Evolutionary conservation across 35 echinoderm and acorn worm genomes (phyloP), one percentile per base, ranked within the genome.

Genomic region (Anneissia japonica): DNA sequence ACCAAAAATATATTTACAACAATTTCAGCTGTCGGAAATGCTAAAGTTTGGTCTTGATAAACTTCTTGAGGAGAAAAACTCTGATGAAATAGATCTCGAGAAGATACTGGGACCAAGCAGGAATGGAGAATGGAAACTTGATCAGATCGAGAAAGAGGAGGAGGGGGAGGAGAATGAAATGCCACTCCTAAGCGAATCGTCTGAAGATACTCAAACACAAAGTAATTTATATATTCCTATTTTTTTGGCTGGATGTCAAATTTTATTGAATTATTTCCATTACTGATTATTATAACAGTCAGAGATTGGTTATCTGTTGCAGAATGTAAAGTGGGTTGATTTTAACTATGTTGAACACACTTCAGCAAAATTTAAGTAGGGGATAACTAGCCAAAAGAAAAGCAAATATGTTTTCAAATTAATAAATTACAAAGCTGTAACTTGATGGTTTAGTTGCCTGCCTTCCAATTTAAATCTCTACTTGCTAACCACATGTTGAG

Each of bases 1-100:
- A n/a, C n/a, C n/a, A n/a, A n/a, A n/a, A n/a, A n/a, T n/a, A n/a
- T n/a, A n/a, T n/a, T n/a, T n/a, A n/a, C n/a, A n/a, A n/a, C n/a
- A n/a, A 43, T 36, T 55, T 45, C 45, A 97, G 94, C 90, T 97
- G 0, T 90, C 94, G 0, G 94, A 97, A 73, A 97, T 97, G 94
- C 43, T 97, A 33, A 97, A 97, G 76, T 97, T 97, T 97, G 94
- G 94, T 3, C 77, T 97, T 12, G 94, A 97, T 23, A 93, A 97
- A 80, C 81, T 97, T 0, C 86, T 93, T 88, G 14, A 89, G 85
- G 19, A 92, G 91, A 30, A 97, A 89, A 75, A 81, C 74, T 30
- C 79, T 29, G 82, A 74, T 26, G 88, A 90, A 74, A 73, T 93
- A 6, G 88, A 97, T 82, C 72, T 97, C 32, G 39, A 90, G 56